Base-by-base conservation (phyloP, 2,888 invertebrate genomes). In the Cosmorhoe ocellata region DNA sequence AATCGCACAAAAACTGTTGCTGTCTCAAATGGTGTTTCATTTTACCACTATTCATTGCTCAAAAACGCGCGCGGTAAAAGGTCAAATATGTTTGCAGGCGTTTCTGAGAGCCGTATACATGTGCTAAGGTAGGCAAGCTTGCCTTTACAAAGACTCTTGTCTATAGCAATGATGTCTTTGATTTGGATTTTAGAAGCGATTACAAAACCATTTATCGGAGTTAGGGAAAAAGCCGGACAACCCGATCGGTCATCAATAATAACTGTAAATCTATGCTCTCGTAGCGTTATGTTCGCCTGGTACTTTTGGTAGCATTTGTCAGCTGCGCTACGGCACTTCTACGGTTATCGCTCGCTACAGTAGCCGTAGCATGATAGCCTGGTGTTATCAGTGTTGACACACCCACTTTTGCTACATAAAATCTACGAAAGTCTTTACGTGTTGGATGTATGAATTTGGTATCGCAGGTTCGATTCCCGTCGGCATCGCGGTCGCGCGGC, bases 401-500 rank as follows among this genome's bases (percentile, higher is more conserved):
- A 40, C 33, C 33, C 14, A 26, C 28, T 9, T n/a, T 22, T 22
- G 5, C 24, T 24, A 24, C 5, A 7, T 24, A 24, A 24, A 24
- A 7, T 24, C 24, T 6, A n/a, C n/a, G n/a, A n/a, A n/a, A n/a
- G n/a, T n/a, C 18, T 18, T 18, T 18, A 18, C 18, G 18, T 18
- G 18, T 18, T 18, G 18, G 2, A 18, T 18, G 2, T 18, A 18
- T 18, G 18, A 38, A 12, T 12, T 18, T 36, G 28, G 1, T 1
- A 45, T 58, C 45, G 26, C 51, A 67, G 67, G 67, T 71, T 91
- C 91, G 38, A 96, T 96, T 79, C 96, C 96, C 63, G 95, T 96
- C 63, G 96, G 96, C 51, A 96, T 96, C 65, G 96, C 96, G 26
- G 95, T 96, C 58, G 96, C 96, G 39, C 91, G 96, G 61, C 96